Evolutionary conservation across 2,888 invertebrate genomes (phyloP), one percentile per base, ranked within the genome.

Genomic region (Hedychridium roseum): DNA sequence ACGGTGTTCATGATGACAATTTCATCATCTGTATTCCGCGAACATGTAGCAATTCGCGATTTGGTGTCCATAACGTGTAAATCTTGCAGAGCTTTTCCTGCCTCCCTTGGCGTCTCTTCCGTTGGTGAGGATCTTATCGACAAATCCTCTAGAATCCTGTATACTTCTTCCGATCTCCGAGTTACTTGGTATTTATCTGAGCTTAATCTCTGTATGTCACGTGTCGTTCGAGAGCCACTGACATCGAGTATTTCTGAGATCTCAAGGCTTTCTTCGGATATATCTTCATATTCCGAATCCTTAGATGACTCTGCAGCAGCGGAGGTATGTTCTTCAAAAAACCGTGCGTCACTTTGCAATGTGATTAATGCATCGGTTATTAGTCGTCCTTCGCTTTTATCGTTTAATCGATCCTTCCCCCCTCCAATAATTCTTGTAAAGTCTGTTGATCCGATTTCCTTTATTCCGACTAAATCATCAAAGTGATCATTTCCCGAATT

Each of bases 181-280:
- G 60, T 63, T 1, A 54, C 54, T 34, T 76, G 64, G 40, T 73
- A 74, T 23, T 65, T 73, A 4, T 76, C 71, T 0, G 71, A 60
- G 1, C 40, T 45, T 3, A 52, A 56, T 36, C 69, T 72, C 14
- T 65, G 61, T 5, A 50, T 41, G 20, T 53, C 45, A 16, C 40
- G 26, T 4, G 58, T 47, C 35, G 51, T 62, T 3, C 67, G 57
- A 0, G 58, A 54, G 26, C 71, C 68, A 2, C 70, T 68, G 52
- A 57, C 65, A 34, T 76, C 77, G 14, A 76, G 66, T 38, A 79
- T 78, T 52, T 76, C 75, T 0, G 77, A 76, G 1, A 78, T 73
- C 50, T 79, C 78, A 3, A 76, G 59, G 36, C 77, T 77, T 35
- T 78, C 78, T 32, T 78, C 78, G 1, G 78, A 78, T 27, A 78